phyloP scores from a whole-genome alignment of 2,113 vertebrate species.

The Lepus americanus region DNA sequence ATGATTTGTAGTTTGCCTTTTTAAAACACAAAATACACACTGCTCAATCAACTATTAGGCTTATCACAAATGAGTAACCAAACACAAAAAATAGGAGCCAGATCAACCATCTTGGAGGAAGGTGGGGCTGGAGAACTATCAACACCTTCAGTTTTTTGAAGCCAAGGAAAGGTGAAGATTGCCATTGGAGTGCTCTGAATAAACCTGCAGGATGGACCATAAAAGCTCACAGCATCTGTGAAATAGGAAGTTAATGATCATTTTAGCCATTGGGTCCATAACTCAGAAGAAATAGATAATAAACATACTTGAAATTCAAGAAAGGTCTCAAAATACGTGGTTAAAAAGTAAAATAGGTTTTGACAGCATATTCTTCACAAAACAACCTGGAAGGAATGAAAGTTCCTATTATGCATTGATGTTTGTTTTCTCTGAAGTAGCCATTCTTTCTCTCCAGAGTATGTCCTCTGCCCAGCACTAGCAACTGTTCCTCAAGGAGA shows the following conservation, averaged over 20 bases:
- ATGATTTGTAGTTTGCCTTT: neutral
- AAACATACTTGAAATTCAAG: constrained; percentile 18
- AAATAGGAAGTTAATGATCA: neutral
- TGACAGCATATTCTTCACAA: neutral
- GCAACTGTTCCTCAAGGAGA: neutral
- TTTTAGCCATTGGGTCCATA: neutral
- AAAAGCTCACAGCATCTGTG: neutral
- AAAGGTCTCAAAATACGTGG: neutral
- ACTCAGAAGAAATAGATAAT: neutral
- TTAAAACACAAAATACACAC: neutral
- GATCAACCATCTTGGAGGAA: neutral
- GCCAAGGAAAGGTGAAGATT: neutral
- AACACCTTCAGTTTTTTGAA: neutral
- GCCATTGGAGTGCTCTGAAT: neutral
- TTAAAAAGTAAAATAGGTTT: constrained; percentile 24
- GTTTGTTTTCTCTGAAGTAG: neutral
- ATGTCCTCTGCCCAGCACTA: neutral
- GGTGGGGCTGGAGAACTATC: neutral
- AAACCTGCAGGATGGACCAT: neutral
- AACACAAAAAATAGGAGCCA: neutral
- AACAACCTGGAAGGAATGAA: constrained; percentile 28
- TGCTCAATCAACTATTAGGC: neutral
- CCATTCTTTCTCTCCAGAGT: neutral
- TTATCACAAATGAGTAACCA: neutral
- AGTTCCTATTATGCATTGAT: neutral